These are phyloP conservation scores for Buceros bicornis DNA, from an alignment of 2,797 vertebrate species.

Conservation along the genomic window DNA sequence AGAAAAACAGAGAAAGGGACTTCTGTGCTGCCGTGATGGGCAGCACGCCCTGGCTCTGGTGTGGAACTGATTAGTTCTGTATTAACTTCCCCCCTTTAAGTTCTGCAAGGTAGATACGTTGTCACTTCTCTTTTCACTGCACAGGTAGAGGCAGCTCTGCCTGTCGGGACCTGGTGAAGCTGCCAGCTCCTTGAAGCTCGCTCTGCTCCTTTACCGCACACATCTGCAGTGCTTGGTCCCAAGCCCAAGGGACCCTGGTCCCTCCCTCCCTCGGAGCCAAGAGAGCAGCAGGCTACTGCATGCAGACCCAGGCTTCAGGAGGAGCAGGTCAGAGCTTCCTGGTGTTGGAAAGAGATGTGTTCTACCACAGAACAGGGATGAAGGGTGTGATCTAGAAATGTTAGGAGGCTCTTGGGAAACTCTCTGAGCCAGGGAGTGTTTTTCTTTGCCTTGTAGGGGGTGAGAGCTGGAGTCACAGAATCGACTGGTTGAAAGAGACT, in stretches of 20 bases:
- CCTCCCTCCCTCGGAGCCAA: not conserved
- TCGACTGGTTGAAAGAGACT: no score
- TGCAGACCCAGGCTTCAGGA: not conserved
- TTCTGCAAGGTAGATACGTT: not conserved
- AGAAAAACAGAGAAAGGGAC: not conserved
- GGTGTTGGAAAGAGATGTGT: not conserved
- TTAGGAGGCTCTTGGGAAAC: not conserved
- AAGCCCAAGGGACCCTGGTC: not conserved
- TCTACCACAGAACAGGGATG: not conserved
- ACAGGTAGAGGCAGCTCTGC: not conserved
- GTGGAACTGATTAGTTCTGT: not conserved
- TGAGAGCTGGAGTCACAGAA: not conserved
- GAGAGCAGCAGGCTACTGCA: not conserved
- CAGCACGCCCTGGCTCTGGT: accelerated
- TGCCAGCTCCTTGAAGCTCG: not conserved
- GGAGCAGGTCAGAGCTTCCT: not conserved
- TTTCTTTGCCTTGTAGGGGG: not conserved
- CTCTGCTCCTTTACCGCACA: not conserved
- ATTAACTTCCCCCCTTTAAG: not conserved
- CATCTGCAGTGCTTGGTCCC: not conserved
- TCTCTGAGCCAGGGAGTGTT: not conserved
- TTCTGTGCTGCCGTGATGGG: not conserved
- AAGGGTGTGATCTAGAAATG: not conserved
- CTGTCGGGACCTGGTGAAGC: not conserved
- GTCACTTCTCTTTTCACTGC: not conserved